Conservation (phyloP, 2,797 vertebrate genomes). For the Scolopax bukidnonensis region DNA sequence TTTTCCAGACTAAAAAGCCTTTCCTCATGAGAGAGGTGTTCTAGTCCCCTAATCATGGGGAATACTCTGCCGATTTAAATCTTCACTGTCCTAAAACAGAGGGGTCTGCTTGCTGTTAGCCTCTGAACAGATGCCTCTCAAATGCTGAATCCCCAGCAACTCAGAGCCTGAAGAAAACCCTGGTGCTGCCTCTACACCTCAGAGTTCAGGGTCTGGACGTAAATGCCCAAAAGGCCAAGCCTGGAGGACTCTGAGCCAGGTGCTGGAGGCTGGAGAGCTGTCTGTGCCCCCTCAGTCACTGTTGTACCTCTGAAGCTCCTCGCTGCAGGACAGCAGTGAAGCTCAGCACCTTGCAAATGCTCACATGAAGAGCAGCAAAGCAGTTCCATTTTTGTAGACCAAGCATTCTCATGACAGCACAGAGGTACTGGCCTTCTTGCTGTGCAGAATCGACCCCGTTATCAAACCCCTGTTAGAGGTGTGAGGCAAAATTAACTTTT, state of each 20-base stretch:
- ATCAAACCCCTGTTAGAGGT: background rate
- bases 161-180: background rate
- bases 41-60: too few relatives aligned
- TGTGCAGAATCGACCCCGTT: background rate
- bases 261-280: background rate
- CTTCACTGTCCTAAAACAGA: background rate
- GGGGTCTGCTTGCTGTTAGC: fast-evolving
- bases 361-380: background rate
- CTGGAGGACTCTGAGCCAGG: background rate
- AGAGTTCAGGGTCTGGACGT: background rate
- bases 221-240: background rate
- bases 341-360: fast-evolving
- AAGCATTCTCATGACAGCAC: background rate
- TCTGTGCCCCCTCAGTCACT: fast-evolving
- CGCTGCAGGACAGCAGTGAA: background rate
- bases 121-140: background rate
- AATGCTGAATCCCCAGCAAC: background rate
- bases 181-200: background rate
- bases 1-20: too few relatives aligned
- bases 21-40: too few relatives aligned
- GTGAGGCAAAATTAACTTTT: background rate
- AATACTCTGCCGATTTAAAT: background rate
- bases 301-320: background rate
- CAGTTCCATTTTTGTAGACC: background rate
- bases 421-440: background rate